These are phyloP conservation scores for Ctena decussata DNA, from an alignment of 2,888 invertebrate genomes.

Conservation along the genomic window DNA sequence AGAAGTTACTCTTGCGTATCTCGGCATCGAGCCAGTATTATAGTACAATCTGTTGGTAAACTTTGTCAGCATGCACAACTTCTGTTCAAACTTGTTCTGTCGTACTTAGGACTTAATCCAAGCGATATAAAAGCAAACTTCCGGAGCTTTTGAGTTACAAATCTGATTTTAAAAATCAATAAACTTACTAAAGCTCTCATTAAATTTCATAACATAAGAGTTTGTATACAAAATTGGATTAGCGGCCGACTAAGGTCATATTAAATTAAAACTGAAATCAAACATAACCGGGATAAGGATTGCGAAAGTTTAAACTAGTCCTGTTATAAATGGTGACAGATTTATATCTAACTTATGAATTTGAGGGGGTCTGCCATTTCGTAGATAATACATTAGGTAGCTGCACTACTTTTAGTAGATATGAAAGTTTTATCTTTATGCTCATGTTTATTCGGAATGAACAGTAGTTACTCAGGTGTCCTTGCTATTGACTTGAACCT, in stretches of 20 bases:
- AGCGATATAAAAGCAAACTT: background rate
- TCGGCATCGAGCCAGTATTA: background rate
- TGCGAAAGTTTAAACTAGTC: background rate
- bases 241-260: background rate
- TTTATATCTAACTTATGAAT: slow-evolving; percentile 1
- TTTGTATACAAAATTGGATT: slow-evolving; percentile 6
- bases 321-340: background rate
- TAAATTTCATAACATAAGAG: background rate
- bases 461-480: background rate
- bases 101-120: background rate
- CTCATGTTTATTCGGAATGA: background rate
- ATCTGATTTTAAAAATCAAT: slow-evolving; percentile 15
- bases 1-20: background rate
- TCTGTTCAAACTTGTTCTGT: background rate
- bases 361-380: background rate
- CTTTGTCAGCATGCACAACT: too few relatives aligned
- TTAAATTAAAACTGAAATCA: background rate
- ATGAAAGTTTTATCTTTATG: background rate
- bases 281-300: background rate
- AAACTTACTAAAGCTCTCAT: background rate
- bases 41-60: background rate
- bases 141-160: background rate
- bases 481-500: too few relatives aligned
- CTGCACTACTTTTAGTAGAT: background rate
- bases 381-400: background rate